Base-by-base conservation (phyloP, 1,140 invertebrate species). In the Bombus difficillimus region DNA sequence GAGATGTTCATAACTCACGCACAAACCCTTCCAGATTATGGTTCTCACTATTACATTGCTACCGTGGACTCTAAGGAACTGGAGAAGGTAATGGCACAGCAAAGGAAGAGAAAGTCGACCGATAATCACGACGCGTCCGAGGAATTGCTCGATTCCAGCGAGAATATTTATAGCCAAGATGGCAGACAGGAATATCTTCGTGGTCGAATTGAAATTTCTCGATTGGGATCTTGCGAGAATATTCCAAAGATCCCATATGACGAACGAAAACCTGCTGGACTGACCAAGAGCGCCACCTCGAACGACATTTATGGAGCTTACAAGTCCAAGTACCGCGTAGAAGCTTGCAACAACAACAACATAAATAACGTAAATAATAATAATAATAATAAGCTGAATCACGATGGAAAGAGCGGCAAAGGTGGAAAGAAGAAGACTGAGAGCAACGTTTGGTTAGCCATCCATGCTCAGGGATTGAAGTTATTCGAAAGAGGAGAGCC, bases 1-100 rank as follows among this genome's bases (percentile, higher is more conserved):
- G 96, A 97, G 87, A 97, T 97, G 94, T 97, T 97, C 91, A 96
- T 97, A 87, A 96, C 95, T 66, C 93, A 97, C 81, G 96, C 96
- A 8, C 97, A 97, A 93, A 96, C 95, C 41, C 95, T 97, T 43
- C 93, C 96, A 8, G 97, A 97, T 93, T 97, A 97, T 93, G 97
- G 97, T 3, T 96, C 96, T 12, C 97, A 97, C 94, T 97, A 97
- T 92, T 97, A 97, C 88, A 97, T 97, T 32, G 97, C 97, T 12
- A 95, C 96, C 0, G 86, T 93, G 9, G 95, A 95, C 73, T 86
- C 92, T 0, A 95, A 94, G 41, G 94, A 95, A 43, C 83, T 95
- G 69, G 87, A 43, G 93, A 95, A 90, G 12, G 80, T 90, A 62
- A 85, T 94, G n/a, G 75, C 86, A 4, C 88, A 92, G 39, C 88